Evolutionary conservation across 2,113 vertebrate species (phyloP), one percentile per base, ranked within the genome.

Genomic region (Antigone vipio): DNA sequence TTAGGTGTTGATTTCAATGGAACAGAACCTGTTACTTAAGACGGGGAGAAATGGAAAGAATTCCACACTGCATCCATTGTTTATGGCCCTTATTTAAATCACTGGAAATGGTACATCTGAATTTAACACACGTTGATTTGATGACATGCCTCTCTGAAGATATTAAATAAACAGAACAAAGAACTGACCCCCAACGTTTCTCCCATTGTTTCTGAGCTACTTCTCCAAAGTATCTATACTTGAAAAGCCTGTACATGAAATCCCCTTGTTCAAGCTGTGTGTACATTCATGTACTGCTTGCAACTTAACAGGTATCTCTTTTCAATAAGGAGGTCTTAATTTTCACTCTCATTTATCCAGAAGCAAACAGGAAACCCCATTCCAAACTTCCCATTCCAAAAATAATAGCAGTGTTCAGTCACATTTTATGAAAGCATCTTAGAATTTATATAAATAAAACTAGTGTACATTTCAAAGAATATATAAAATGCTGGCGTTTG

Each of bases 371-470:
- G 62, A 88, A 89, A 79, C 5, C 12, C 74, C 78, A 62, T 78
- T 83, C 66, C 85, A 78, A 69, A 85, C 52, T 74, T 89, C 92
- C 47, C 85, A 60, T 89, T 96, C 89, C 89, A 92, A 96, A 92
- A 95, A 93, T 83, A 83, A 77, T 87, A 83, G 86, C 69, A 82
- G 75, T 91, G 79, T 95, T 95, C 80, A 88, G 90, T 90, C 87
- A 68, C 35, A 52, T 95, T 95, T 97, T 71, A 92, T 95, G 92
- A 92, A 66, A 94, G 79, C 76, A 82, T 85, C 79, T 91, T 68
- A 93, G 86, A 95, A 83, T 82, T 97, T 87, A 79, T 80, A 85
- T 73, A 96, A 95, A 95, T 94, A 93, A 96, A 97, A 71, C 63
- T 74, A 94, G 81, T 23, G 47, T 89, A 69, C 85, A 85, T 97